Evolutionary conservation across 2,888 invertebrate species (phyloP).

Genomic region (Oxytorus armatus): DNA sequence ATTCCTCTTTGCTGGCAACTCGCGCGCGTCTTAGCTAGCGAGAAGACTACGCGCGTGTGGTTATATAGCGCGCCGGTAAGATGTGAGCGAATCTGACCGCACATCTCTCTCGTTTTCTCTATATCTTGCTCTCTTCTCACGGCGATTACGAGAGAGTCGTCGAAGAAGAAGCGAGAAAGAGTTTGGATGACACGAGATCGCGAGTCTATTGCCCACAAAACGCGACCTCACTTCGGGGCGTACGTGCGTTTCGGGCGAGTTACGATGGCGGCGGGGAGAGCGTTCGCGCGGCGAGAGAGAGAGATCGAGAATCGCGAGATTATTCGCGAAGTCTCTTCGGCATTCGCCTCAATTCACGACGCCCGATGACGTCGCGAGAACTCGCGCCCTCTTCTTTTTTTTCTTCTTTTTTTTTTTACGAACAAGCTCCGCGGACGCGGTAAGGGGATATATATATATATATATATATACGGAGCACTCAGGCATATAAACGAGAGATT

Average conservation of each 20-base stretch:
- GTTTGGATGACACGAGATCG: constrained; percentile 60
- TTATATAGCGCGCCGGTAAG: constrained; percentile 8
- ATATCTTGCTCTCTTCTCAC: constrained; percentile 2
- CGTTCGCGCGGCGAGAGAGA: constrained; percentile 13
- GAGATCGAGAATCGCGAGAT: constrained; percentile 65
- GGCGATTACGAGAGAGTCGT: constrained; percentile 44
- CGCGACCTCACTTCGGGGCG: constrained; percentile 67
- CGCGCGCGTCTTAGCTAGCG: no score
- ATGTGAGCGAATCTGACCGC: constrained; percentile 34
- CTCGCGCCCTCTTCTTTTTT: constrained; percentile 24
- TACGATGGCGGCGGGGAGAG: constrained; percentile 72
- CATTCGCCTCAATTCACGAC: constrained; percentile 60
- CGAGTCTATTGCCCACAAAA: constrained; percentile 37
- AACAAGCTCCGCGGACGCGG: constrained; percentile 11
- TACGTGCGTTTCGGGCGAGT: constrained; percentile 78
- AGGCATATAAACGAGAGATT: constrained; percentile 21
- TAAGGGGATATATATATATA: constrained; percentile 16
- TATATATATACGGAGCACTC: not conserved
- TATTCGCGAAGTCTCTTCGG: constrained; percentile 66
- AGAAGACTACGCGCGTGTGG: constrained; percentile 7
- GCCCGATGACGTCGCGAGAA: constrained; percentile 42
- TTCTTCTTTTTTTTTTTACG: constrained; percentile 30
- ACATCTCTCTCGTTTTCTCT: constrained; percentile 29
- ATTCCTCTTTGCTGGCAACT: no score
- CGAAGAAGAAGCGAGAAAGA: constrained; percentile 31